Base-by-base conservation (phyloP, 2,888 invertebrate species). In the Drosophila longiperda region DNA sequence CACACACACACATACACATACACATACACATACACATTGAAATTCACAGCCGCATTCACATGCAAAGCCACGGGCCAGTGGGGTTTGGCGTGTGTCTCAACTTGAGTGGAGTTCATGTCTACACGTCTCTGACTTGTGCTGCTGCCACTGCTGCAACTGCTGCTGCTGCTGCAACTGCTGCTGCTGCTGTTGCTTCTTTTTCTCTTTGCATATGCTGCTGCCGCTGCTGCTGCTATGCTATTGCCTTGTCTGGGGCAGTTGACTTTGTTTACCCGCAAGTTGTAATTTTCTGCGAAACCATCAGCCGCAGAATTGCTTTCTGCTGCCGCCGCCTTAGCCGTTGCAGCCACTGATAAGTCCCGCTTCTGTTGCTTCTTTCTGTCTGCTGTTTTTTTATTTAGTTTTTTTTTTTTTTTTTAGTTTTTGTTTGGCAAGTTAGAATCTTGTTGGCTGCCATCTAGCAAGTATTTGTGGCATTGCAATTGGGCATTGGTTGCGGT, bases 201-300 rank as follows among this genome's bases (percentile, higher is more conserved):
- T 17, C 50, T 63, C 63, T 58, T 60, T 40, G 34, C 62, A 20
- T 40, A 26, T 38, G 45, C 59, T 29, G 15, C 8, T 20, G 32
- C 52, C 11, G 20, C 36, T 38, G 36, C n/a, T 15, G 38, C 38
- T 57, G 57, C 40, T 32, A 29, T 42, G 32, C 57, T 42, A 57
- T 57, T 57, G 57, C 57, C 57, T 20, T 57, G 57, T 45, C 40
- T 57, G 57, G 42, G 32, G 29, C 67, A 71, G 64, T 76, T 86
- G 87, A 87, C 83, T 86, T 85, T 87, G 89, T 89, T 85, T 87
- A 83, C 87, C 87, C 87, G 87, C 89, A 87, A 87, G 87, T 89
- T 87, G 89, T 82, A 87, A 87, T 87, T 87, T 87, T 87, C 87
- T 87, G 75, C 74, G 89, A 82, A 89, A 82, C 83, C 86, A 85